Evolutionary conservation across 2,797 vertebrate genomes (phyloP), one percentile per base, ranked within the genome.

Genomic region (Percopsis omiscomaycus): DNA sequence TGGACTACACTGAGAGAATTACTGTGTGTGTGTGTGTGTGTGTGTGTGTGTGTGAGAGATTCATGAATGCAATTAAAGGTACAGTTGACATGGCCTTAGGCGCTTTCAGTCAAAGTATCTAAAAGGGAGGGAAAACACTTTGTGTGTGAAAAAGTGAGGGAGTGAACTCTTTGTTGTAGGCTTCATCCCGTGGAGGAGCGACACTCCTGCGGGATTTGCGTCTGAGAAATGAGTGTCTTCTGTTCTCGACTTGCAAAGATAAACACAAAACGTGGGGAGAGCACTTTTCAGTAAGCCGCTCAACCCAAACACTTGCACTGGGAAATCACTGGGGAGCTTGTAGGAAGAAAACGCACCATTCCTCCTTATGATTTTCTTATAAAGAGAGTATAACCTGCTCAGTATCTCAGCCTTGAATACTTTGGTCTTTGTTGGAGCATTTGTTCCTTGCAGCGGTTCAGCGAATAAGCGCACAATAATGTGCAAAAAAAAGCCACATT

Each of bases 181-280:
- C 68, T 2, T 67, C 68, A 54, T 75, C 69, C 8, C 6, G 61
- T 65, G 64, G 57, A 71, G 66, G 78, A 3, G 68, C 57, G 2
- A 2, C 58, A 1, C 66, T 69, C 81, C 79, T 47, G 46, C 0
- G 73, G 82, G 82, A 81, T 64, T 70, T n/a, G 12, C 27, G 1
- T 57, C 45, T 0, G 22, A 67, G 59, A n/a, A 82, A 79, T 68
- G 45, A 77, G 55, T 45, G 66, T 71, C 74, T 71, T 75, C 64
- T 77, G 73, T 80, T 83, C 74, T 70, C 55, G 59, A n/a, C 64
- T 78, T 37, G 61, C 73, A 66, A 75, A 86, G 77, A 84, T 73
- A 77, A 83, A 81, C 67, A 80, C 16, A 44, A 82, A 68, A 74
- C 63, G 71, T 66, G 66, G 63, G 58, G 30, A 71, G 71, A 68